Conservation (phyloP, 2,113 vertebrate species). For the Pollachius pollachius region DNA sequence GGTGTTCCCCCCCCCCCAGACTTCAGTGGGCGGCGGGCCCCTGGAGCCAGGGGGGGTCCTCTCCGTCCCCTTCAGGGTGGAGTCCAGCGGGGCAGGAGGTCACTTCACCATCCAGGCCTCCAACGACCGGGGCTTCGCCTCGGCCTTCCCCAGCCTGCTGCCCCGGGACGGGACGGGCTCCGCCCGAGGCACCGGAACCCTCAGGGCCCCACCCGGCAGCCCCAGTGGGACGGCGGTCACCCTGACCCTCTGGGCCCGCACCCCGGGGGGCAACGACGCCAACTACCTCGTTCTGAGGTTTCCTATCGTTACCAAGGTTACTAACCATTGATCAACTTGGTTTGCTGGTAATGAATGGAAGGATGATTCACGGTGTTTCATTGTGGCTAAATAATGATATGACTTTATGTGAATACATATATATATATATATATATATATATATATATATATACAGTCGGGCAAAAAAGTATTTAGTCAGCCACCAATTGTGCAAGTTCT, state of each 20-base stretch:
- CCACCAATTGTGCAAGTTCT: no score
- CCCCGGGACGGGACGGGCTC: constrained; percentile 23
- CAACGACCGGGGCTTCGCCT: constrained; percentile 39
- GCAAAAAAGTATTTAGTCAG: no score
- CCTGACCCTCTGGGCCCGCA: constrained; percentile 58
- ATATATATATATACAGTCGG: no score
- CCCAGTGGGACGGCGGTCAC: constrained; percentile 56
- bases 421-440: no score
- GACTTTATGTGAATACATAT: no score
- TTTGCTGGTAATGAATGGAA: no score
- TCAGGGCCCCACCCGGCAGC: constrained; percentile 46
- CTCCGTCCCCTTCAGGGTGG: constrained; percentile 55
- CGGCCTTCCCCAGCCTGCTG: constrained; percentile 35
- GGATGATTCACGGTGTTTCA: no score
- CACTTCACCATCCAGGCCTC: constrained; percentile 50
- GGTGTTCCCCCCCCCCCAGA: constrained; percentile 32
- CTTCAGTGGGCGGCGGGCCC: constrained; percentile 8
- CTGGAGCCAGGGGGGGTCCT: constrained; percentile 36
- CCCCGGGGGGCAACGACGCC: constrained; percentile 30
- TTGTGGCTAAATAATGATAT: no score
- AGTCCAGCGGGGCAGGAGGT: constrained; percentile 12
- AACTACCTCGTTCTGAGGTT: constrained; percentile 59
- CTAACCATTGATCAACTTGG: no score
- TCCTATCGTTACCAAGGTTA: constrained; percentile 45
- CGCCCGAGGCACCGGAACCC: constrained; percentile 40